Percentiles rank a stretch among this genome's conserved stretches.
Evolutionary conservation across 2,113 vertebrate genomes (phyloP).

Genomic region (Nyctibius bracteatus): DNA sequence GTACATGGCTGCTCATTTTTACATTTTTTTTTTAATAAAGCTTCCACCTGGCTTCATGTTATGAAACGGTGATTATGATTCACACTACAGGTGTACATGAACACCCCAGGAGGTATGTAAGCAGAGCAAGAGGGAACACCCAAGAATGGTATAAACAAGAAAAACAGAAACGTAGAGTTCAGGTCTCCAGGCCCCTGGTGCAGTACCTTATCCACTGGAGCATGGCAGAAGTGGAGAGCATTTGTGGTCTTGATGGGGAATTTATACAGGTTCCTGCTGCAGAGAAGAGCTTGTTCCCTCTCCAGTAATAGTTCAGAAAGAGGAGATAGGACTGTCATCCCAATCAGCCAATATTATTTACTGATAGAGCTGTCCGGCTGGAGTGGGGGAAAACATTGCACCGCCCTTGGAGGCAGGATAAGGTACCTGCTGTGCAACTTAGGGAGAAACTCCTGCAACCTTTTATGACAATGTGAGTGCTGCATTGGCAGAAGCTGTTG

Average conservation of each 20-base stretch:
- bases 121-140: neutral
- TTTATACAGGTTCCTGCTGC: neutral
- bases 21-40: neutral
- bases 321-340: neutral
- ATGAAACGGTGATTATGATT: neutral
- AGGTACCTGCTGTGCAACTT: neutral
- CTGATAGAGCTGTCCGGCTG: neutral
- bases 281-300: neutral
- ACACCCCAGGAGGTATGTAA: neutral
- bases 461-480: neutral
- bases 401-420: neutral
- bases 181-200: neutral
- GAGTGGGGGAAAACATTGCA: neutral
- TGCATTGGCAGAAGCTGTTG: neutral
- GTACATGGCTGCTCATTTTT: neutral
- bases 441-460: neutral
- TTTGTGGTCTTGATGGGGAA: neutral
- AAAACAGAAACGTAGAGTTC: fast-evolving
- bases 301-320: neutral
- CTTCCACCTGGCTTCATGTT: neutral
- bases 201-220: neutral
- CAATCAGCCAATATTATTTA: neutral
- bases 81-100: neutral
- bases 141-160: neutral
- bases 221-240: neutral